phyloP scores from a whole-genome alignment of 2,888 invertebrate genomes.

The Steinernema hermaphroditum region DNA sequence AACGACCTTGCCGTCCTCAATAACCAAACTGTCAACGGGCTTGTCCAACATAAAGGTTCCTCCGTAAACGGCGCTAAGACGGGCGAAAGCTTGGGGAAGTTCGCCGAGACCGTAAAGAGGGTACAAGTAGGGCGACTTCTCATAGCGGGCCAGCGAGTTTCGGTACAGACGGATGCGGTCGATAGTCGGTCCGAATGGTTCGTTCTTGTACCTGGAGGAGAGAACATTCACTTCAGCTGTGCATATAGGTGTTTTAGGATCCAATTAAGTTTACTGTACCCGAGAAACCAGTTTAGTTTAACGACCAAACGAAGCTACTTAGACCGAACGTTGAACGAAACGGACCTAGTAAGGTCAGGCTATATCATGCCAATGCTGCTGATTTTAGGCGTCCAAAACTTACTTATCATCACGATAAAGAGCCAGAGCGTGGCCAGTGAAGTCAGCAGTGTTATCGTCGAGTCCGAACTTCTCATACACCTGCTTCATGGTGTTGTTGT shows the following conservation, averaged over 20 bases:
- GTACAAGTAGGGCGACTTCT: slow-evolving; percentile 97
- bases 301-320: too few relatives aligned
- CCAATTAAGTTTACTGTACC: too few relatives aligned
- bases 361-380: too few relatives aligned
- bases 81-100: slow-evolving; percentile 76
- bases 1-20: slow-evolving; percentile 74
- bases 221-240: too few relatives aligned
- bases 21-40: slow-evolving; percentile 90
- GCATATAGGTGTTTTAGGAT: too few relatives aligned
- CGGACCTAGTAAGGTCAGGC: too few relatives aligned
- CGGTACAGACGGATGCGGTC: slow-evolving; percentile 92
- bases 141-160: slow-evolving; percentile 94
- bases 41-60: slow-evolving; percentile 99
- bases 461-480: slow-evolving; percentile 92
- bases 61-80: slow-evolving; percentile 91
- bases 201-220: slow-evolving; percentile 82
- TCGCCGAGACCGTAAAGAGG: slow-evolving; percentile 99
- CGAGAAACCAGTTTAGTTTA: too few relatives aligned
- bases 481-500: slow-evolving; percentile 78
- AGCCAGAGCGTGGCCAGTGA: slow-evolving; percentile 96
- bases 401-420: slow-evolving; percentile 75
- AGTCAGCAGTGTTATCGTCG: slow-evolving; percentile 95
- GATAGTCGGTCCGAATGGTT: slow-evolving; percentile 84
- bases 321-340: too few relatives aligned
- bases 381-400: background rate